These are phyloP conservation scores for Margarornis squamiger DNA, from an alignment of 2,797 vertebrate genomes.

Conservation along the genomic window DNA sequence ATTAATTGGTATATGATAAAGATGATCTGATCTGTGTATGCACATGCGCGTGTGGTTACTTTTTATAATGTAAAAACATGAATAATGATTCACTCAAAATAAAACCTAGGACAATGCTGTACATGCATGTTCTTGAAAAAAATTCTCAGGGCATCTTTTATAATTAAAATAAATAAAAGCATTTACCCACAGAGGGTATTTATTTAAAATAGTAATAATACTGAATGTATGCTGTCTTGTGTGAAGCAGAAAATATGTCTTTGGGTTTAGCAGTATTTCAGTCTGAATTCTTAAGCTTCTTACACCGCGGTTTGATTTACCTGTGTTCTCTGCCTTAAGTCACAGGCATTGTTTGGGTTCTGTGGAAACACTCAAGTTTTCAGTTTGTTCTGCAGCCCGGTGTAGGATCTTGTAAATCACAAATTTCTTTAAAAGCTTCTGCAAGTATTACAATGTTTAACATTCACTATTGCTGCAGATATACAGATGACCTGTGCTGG, in stretches of 20 bases:
- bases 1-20: slow-evolving; percentile 76
- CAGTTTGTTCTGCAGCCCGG: not conserved
- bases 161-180: slow-evolving; percentile 48
- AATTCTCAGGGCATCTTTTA: slow-evolving; percentile 66
- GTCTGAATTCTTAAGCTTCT: not conserved
- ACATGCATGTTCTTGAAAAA: slow-evolving; percentile 74
- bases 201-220: slow-evolving; percentile 33
- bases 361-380: not conserved
- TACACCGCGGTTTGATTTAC: not conserved
- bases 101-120: slow-evolving; percentile 76
- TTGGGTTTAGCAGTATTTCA: not conserved
- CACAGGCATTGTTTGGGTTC: not conserved
- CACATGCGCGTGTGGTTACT: slow-evolving; percentile 74
- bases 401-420: not conserved
- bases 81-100: slow-evolving; percentile 75
- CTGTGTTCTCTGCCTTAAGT: not conserved
- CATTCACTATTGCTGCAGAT: not conserved
- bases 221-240: not conserved
- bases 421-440: not conserved
- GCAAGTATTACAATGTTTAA: not conserved
- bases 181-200: slow-evolving; percentile 27
- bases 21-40: slow-evolving; percentile 76
- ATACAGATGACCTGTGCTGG: not conserved
- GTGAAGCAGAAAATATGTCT: not conserved
- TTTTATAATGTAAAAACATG: slow-evolving; percentile 79